phyloP scores from a whole-genome alignment of 2,113 vertebrate species.

The Cichladusa arquata region DNA sequence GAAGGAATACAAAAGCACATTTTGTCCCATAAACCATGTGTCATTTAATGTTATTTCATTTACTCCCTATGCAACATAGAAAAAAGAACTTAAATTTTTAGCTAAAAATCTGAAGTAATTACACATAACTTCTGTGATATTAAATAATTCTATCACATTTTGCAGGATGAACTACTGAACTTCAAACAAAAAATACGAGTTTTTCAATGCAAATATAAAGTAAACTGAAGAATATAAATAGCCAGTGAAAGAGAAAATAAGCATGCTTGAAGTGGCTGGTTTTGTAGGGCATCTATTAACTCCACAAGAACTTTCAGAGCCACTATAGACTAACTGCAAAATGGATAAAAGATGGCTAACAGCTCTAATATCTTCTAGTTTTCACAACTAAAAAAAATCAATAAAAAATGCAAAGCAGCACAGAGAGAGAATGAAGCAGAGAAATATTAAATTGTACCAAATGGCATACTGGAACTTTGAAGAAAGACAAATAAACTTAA shows the following conservation, averaged over 20 bases:
- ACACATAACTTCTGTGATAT: background rate
- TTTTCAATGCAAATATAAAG: background rate
- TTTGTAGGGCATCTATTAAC: background rate
- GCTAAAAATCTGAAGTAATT: background rate
- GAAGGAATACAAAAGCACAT: background rate
- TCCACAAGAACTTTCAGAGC: background rate
- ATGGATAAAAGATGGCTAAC: background rate
- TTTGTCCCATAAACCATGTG: background rate
- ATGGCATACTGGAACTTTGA: background rate
- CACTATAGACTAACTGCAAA: background rate
- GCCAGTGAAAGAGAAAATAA: background rate
- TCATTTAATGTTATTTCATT: background rate
- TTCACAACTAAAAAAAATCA: conserved; percentile 15
- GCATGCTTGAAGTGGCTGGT: background rate
- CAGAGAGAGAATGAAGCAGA: background rate
- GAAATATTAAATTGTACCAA: conserved; percentile 20
- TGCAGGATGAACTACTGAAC: background rate
- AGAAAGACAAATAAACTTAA: background rate
- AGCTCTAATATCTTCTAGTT: background rate
- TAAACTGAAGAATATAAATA: background rate
- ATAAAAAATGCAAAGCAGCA: conserved; percentile 33
- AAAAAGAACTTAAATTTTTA: background rate
- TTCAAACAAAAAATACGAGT: background rate
- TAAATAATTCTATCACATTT: background rate
- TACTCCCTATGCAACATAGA: background rate